phyloP scores from a whole-genome alignment of 2,797 vertebrate species.

The Clarias laeviceps region DNA sequence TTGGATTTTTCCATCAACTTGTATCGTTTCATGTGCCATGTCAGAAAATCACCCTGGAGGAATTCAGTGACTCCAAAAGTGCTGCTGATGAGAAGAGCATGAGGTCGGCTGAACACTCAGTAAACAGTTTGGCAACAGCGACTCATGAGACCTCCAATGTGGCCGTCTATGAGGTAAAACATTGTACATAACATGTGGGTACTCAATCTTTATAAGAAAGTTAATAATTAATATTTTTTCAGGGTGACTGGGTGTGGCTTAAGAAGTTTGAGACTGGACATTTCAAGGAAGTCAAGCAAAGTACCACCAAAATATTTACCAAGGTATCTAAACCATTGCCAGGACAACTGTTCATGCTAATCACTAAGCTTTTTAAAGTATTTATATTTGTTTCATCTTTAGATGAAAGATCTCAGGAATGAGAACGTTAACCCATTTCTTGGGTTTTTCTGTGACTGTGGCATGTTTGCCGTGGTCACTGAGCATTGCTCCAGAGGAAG shows the following conservation, averaged over 20 bases:
- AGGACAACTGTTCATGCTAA: neutral
- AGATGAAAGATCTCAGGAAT: constrained; percentile 86
- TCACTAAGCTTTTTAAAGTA: neutral
- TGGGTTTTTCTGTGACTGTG: constrained; percentile 78
- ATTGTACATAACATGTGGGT: neutral
- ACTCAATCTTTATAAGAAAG: neutral
- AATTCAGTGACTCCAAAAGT: constrained; percentile 79
- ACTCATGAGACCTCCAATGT: constrained; percentile 86
- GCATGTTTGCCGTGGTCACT: constrained; percentile 80
- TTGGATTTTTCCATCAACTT: neutral
- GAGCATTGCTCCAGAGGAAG: constrained; percentile 85
- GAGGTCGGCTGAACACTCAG: constrained; percentile 76
- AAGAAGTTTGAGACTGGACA: constrained; percentile 82
- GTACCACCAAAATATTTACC: constrained; percentile 81
- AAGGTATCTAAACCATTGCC: constrained; percentile 74
- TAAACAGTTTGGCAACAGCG: constrained; percentile 75
- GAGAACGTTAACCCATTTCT: constrained; percentile 84
- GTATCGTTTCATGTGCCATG: constrained; percentile 45
- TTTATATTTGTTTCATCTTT: constrained; percentile 27
- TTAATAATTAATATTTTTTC: constrained; percentile 27
- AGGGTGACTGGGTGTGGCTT: constrained; percentile 93
- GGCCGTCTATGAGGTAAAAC: constrained; percentile 84
- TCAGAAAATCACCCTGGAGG: constrained; percentile 87
- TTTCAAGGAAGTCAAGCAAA: constrained; percentile 77
- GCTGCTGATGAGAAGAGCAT: constrained; percentile 74